Percentiles rank a stretch among this genome's conserved stretches.
Evolutionary conservation across 2,888 invertebrate genomes (phyloP).

Genomic region (Taenaris catops): DNA sequence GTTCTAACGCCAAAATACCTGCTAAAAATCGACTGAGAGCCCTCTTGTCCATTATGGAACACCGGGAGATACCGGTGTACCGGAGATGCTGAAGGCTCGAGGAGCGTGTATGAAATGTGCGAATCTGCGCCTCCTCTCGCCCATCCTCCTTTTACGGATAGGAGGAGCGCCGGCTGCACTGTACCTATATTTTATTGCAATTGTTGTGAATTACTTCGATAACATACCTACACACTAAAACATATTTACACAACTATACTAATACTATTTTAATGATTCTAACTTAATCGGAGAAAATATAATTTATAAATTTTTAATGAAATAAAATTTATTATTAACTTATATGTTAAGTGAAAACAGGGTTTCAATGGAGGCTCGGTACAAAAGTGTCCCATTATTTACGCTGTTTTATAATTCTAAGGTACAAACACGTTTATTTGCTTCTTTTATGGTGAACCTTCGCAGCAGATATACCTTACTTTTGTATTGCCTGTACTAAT

Average conservation of each 20-base stretch:
- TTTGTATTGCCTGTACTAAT: too few relatives aligned
- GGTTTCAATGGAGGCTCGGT: conserved; percentile 30
- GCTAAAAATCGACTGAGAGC: too few relatives aligned
- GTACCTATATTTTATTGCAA: too few relatives aligned
- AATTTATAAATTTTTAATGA: conserved; percentile 3
- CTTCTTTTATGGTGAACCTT: conserved; percentile 9
- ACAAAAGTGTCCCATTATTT: conserved; percentile 24
- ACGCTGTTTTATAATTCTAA: conserved; percentile 22
- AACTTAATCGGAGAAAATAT: conserved; percentile 5
- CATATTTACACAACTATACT: conserved; percentile 5
- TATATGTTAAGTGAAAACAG: conserved; percentile 22
- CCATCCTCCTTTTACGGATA: too few relatives aligned
- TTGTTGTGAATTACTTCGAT: neutral
- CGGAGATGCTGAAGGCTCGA: too few relatives aligned
- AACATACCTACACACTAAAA: neutral
- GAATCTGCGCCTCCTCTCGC: too few relatives aligned
- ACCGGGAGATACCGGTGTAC: too few relatives aligned
- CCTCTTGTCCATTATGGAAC: too few relatives aligned
- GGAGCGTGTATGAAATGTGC: too few relatives aligned
- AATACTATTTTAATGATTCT: neutral
- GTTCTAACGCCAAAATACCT: too few relatives aligned
- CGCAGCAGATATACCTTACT: conserved; percentile 1
- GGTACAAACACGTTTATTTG: conserved; percentile 25
- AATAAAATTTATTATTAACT: conserved; percentile 2
- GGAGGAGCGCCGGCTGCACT: too few relatives aligned